Base-by-base conservation (phyloP, 2,888 invertebrate genomes). In the Osedax frankpressi region DNA sequence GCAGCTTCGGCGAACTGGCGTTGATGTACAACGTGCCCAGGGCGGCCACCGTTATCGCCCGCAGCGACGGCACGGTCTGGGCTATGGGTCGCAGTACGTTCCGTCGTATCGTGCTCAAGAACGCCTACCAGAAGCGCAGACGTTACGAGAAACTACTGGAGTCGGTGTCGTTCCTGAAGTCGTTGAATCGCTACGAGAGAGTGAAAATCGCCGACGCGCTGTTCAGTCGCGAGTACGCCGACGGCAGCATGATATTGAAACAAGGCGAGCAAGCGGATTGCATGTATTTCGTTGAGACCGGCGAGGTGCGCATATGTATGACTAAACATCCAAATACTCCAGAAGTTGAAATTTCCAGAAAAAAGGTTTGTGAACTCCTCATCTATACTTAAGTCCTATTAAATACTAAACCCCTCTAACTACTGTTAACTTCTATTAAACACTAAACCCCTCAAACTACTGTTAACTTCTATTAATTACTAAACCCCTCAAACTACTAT, bases 221-320 rank as follows among this genome's bases (percentile, higher is more conserved):
- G 78, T 88, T 90, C 78, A 91, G 94, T 78, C 90, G 90, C 84
- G 87, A 88, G 72, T 90, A 88, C 82, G 83, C 86, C 75, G 88
- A 89, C 82, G 90, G 90, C 76, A 90, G 92, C 80, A 88, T 89
- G 84, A 93, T 94, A 84, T 94, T 94, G 74, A 59, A 62, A 14
- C 76, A 81, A 78, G 88, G 93, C 26, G 93, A 94, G 85, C 89
- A 88, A 28, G 94, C 93, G 75, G 93, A 94, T 86, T 94, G 94
- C 77, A 94, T 94, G 94, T 95, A 93, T 87, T 94, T 95, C 85
- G 90, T 94, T 70, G 94, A 95, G 86, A 90, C 91, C 81, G 94
- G 94, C 76, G 88, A 89, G 76, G 90, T 93, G 78, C 89, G 90
- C 82, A 91, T 94, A 83, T 90, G 90, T 82, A 27, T 65, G 25